Percentiles rank a stretch among this genome's conserved stretches.
These are phyloP conservation scores for Lordiphosa collinella DNA, from an alignment of 1,140 invertebrate species.

Conservation along the genomic window DNA sequence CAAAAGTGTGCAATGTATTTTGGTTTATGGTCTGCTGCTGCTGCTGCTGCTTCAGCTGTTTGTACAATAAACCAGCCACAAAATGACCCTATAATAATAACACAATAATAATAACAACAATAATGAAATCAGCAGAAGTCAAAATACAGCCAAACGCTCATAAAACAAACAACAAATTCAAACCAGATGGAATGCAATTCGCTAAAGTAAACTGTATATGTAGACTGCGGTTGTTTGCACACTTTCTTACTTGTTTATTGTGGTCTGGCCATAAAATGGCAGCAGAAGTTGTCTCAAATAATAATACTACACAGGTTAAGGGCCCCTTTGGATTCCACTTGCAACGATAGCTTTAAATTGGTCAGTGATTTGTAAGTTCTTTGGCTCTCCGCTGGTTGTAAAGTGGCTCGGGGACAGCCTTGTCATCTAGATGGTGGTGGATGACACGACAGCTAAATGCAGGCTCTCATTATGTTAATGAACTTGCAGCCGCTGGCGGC, in stretches of 20 bases:
- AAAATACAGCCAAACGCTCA: conserved; percentile 36
- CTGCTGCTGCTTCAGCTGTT: not conserved
- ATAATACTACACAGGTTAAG: conserved; percentile 19
- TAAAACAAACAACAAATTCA: conserved; percentile 55
- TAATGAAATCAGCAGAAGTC: conserved; percentile 58
- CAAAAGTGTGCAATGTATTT: conserved; percentile 52
- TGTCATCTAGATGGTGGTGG: too few species aligned
- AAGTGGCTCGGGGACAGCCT: not conserved
- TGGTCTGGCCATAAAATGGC: conserved; percentile 21
- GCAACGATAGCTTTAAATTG: conserved; percentile 3
- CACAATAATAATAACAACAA: conserved; percentile 56
- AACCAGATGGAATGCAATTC: too few species aligned
- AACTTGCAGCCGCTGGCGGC: conserved; percentile 17
- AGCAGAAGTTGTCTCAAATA: conserved; percentile 4
- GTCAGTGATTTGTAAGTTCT: conserved; percentile 25
- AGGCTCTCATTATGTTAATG: conserved; percentile 48
- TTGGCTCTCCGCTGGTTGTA: not conserved
- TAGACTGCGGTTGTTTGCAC: too few species aligned
- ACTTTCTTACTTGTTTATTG: conserved; percentile 1
- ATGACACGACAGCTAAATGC: too few species aligned
- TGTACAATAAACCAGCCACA: conserved; percentile 24
- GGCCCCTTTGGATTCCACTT: not conserved
- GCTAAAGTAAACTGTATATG: too few species aligned
- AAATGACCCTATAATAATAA: conserved; percentile 52
- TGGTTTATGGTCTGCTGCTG: conserved; percentile 25